A percentile compares a stretch with the other conserved stretches of the same genome.
These are phyloP conservation scores for Peromyscus leucopus DNA, from an alignment of 2,113 vertebrate species.

Conservation along the genomic window DNA sequence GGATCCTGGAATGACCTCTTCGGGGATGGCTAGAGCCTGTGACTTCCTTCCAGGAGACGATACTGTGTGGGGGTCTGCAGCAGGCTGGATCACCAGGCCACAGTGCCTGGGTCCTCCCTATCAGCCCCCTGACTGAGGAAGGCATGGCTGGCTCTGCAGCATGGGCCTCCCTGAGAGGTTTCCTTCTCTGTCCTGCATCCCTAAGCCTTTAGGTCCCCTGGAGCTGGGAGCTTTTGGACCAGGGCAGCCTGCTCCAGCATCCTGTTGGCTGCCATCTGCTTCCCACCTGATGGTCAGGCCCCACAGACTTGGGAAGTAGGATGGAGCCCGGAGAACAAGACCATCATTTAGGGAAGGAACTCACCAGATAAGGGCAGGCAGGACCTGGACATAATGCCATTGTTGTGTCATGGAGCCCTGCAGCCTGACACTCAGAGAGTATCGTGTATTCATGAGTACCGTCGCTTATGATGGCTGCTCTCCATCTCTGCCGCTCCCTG, in stretches of 20 bases:
- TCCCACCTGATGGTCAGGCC: neutral
- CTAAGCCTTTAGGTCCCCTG: neutral
- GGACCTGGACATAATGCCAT: neutral
- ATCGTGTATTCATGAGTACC: neutral
- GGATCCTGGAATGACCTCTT: neutral
- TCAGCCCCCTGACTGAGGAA: neutral
- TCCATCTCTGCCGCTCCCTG: neutral
- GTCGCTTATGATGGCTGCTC: neutral
- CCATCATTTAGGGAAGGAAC: neutral
- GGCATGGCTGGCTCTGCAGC: neutral
- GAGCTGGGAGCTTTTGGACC: too few relatives aligned
- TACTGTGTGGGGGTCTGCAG: neutral
- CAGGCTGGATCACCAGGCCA: neutral
- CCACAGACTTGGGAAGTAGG: neutral
- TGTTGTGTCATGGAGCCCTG: neutral
- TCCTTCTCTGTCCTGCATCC: neutral
- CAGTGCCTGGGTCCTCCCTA: neutral
- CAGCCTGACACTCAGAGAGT: neutral
- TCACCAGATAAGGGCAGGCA: neutral
- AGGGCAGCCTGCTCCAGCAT: neutral
- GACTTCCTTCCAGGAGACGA: neutral
- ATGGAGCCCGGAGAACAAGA: neutral
- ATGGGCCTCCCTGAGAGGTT: neutral
- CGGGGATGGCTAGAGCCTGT: neutral
- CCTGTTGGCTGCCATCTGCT: neutral